Evolutionary conservation across 2,797 vertebrate genomes (phyloP), one percentile per base, ranked within the genome.

Genomic region (Myotis findleyi): DNA sequence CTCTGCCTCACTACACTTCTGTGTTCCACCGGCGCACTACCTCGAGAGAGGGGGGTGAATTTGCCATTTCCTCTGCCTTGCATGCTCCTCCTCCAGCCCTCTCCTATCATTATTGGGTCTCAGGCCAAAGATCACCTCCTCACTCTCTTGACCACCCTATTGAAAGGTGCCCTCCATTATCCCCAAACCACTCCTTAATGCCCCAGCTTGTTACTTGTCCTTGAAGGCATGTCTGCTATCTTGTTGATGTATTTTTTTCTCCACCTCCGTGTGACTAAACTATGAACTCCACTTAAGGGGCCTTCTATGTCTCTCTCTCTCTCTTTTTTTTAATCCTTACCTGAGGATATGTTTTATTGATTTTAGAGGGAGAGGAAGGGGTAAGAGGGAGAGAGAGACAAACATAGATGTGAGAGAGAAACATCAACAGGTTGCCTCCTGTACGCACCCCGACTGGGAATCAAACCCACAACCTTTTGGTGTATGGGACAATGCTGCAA

Each of bases 11-110:
- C 38, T 7, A 3, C 8, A 14, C 36, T 18, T 30, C 7, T 4
- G 36, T 55, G 27, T 6, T 14, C 36, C 16, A 2, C 20, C 64
- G 17, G 7, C 5, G 44, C 14, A 13, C 20, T 20, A 30, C 13
- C 27, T n/a, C 4, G 3, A 21, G 6, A 1, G n/a, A 10, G 11
- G 17, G 14, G 30, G 6, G 1, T n/a, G 20, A 49, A 27, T 36
- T 18, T 20, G 38, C 44, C 75, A 8, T n/a, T 71, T 49, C 38
- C 25, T 53, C 77, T 49, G 27, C 5, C 30, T 25, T 6, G 16
- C 49, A 10, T 4, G n/a, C 18, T 57, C 51, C 73, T n/a, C 7
- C 66, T 30, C 25, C 17, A 5, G 13, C 21, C 10, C 53, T 23
- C 4, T 47, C 14, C 64, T 25, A 53, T 53, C 55, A 30, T 33